Evolutionary conservation across 2,888 invertebrate species (phyloP).

Genomic region (Dryobotodes eremita): DNA sequence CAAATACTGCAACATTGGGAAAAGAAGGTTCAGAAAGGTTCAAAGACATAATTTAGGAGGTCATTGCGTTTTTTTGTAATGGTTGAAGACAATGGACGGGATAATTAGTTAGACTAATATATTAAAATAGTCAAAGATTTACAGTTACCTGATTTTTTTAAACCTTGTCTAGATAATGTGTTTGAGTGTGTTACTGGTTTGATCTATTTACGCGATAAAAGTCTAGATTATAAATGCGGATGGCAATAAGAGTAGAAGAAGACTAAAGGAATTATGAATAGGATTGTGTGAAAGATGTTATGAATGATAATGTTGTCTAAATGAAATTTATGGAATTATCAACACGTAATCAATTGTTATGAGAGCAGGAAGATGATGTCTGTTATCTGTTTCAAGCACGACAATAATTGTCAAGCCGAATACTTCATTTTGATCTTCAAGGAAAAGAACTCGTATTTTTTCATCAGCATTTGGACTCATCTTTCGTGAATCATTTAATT

Average conservation of each 20-base stretch:
- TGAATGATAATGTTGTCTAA: neutral
- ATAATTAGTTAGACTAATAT: neutral
- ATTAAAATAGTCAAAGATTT: neutral
- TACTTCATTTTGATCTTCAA: neutral
- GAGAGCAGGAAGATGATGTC: neutral
- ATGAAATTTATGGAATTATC: no score
- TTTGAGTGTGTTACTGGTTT: neutral
- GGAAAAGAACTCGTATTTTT: neutral
- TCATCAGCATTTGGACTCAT: neutral
- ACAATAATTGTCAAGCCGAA: neutral
- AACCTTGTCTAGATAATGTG: neutral
- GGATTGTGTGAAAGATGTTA: neutral
- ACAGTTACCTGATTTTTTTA: neutral
- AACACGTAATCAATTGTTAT: neutral
- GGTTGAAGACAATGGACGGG: neutral
- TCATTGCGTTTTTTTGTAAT: neutral
- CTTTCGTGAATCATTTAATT: neutral
- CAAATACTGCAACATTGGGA: slow-evolving; percentile 90
- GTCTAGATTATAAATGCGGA: neutral
- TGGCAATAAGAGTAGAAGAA: neutral
- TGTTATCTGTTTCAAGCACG: neutral
- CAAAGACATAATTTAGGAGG: neutral
- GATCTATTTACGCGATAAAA: neutral
- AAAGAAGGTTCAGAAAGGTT: neutral
- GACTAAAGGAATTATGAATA: no score